These are phyloP conservation scores for Calosoma granatense DNA, from an alignment of 1,140 invertebrate species.

Conservation along the genomic window DNA sequence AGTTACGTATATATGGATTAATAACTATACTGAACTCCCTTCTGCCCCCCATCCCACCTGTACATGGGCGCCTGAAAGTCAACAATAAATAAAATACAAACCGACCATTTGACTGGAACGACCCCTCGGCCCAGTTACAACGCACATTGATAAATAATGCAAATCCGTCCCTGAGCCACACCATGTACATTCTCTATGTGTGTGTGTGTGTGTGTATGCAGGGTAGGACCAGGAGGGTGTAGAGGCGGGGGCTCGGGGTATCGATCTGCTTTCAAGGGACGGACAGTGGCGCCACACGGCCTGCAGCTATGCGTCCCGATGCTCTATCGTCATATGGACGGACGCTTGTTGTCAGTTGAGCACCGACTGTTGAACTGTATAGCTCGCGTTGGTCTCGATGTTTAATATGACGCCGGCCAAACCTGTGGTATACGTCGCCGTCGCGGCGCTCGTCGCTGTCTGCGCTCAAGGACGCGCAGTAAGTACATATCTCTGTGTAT, in stretches of 20 bases:
- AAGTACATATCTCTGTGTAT: too few species aligned
- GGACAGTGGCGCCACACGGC: neutral
- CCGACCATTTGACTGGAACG: too few species aligned
- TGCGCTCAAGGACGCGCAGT: neutral
- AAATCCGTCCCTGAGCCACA: neutral
- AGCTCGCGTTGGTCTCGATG: too few species aligned
- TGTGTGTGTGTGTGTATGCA: too few species aligned
- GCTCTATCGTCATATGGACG: neutral
- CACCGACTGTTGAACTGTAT: too few species aligned
- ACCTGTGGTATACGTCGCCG: neutral
- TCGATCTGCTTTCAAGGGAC: neutral
- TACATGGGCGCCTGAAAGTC: too few species aligned
- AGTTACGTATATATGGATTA: too few species aligned
- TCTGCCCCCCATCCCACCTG: too few species aligned
- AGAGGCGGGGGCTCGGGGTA: neutral
- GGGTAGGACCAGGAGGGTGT: neutral
- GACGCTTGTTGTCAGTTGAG: neutral
- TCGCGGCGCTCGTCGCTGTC: neutral
- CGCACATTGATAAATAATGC: neutral
- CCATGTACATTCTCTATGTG: too few species aligned
- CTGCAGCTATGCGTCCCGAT: neutral
- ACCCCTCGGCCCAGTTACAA: too few species aligned
- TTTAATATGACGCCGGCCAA: neutral
- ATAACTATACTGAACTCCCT: too few species aligned
- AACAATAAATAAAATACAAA: too few species aligned